Evolutionary conservation across 2,888 invertebrate species (phyloP).

Genomic region (Siphlonurus alternatus): DNA sequence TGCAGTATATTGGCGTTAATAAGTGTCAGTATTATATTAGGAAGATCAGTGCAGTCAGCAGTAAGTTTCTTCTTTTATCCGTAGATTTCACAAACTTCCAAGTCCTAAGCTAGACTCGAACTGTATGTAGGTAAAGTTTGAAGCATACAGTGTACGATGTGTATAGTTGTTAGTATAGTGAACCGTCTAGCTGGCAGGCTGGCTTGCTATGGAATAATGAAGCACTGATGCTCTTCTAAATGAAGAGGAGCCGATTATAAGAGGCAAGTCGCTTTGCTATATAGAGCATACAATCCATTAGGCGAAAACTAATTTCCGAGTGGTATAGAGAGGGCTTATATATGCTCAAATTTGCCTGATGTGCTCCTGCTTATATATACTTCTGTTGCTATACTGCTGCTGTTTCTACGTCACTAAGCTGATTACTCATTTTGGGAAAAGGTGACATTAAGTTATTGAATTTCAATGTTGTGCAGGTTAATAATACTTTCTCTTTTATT

Average conservation of each 20-base stretch:
- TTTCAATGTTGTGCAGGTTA: background rate
- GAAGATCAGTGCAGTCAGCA: too few species aligned
- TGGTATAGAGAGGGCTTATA: background rate
- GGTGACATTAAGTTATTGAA: background rate
- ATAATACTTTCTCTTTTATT: too few species aligned
- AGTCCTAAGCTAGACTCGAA: too few species aligned
- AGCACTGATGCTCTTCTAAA: background rate
- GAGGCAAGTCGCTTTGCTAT: background rate
- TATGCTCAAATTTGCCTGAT: background rate
- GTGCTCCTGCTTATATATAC: background rate
- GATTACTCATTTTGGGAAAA: background rate
- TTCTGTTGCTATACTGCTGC: background rate
- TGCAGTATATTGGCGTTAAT: too few species aligned
- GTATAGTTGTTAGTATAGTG: too few species aligned
- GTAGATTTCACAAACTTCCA: too few species aligned
- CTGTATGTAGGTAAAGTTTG: too few species aligned
- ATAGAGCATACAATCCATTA: conserved; percentile 3
- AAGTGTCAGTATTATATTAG: too few species aligned
- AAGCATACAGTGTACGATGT: too few species aligned
- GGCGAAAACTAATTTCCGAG: conserved; percentile 4
- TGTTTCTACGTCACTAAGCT: background rate
- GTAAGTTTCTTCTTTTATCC: too few species aligned
- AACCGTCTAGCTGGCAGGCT: background rate
- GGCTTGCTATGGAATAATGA: background rate
- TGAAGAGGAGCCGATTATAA: background rate